Evolutionary conservation across 2,888 invertebrate genomes (phyloP), one percentile per base, ranked within the genome.

Genomic region (Machimus atricapillus): DNA sequence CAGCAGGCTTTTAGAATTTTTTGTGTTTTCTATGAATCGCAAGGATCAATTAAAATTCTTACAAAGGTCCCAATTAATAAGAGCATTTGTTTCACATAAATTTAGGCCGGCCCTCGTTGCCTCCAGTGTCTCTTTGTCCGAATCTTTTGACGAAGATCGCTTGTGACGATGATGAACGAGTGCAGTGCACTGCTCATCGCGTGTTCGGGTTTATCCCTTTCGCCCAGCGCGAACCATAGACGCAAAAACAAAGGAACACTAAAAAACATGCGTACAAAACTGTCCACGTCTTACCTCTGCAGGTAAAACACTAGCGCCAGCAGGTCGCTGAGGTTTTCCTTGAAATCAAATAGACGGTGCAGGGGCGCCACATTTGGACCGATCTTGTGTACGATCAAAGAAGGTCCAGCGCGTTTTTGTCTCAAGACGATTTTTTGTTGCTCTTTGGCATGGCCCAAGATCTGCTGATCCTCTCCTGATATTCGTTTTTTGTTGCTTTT

Each of bases 101-200:
- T 56, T 56, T 56, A 23, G 81, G 14, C 37, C 5, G 23, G 66
- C 0, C 7, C 14, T 19, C 2, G 23, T 4, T 66, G 9, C 27
- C 27, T 66, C 9, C 23, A 66, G 23, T 78, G 37, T 43, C 78
- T 23, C 43, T 56, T 81, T 40, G 16, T 40, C 27, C 19, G 23
- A n/a, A 12, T 58, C 31, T 34, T 83, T 40, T 83, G 83, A 73
- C 73, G 40, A 83, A 83, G 83, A 83, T 83, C 83, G 66, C 27
- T 83, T 85, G 16, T 86, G 77, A 86, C 76, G 77, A 86, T 86
- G 86, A 77, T 86, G 86, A 56, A 86, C 77, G 86, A 86, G 73
- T 37, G 77, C 77, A 37, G 52, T 19, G 56, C 77, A 77, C 23
- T 52, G 77, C 1, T 52, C 77, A 86, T 77, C 86, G 66, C 83